Evolutionary conservation across 2,888 invertebrate species (phyloP).

Genomic region (Quadroppia sp.): DNA sequence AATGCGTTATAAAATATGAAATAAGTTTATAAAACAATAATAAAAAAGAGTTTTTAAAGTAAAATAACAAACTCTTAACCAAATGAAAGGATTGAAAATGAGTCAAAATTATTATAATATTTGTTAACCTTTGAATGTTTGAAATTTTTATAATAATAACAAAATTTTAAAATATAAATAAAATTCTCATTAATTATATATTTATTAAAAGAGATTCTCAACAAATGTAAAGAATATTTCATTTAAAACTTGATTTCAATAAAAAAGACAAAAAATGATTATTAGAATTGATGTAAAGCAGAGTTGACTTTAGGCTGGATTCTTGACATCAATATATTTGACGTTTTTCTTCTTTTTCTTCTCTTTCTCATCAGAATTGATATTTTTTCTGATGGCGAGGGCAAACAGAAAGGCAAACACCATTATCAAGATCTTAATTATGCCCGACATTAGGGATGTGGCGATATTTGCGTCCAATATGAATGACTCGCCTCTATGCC

Average conservation of each 20-base stretch:
- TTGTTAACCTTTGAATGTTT: too few species aligned
- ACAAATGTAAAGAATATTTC: too few species aligned
- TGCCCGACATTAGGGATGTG: slow-evolving; percentile 14
- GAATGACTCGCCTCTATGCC: slow-evolving; percentile 34
- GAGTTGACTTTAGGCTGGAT: not conserved
- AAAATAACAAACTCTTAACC: too few species aligned
- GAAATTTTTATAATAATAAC: too few species aligned
- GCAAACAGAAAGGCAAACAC: slow-evolving; percentile 37
- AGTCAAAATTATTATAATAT: too few species aligned
- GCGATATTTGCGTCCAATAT: slow-evolving; percentile 36
- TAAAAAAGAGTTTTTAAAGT: too few species aligned
- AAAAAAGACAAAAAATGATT: too few species aligned
- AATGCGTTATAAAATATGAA: not conserved
- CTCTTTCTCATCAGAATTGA: not conserved
- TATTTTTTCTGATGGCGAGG: slow-evolving; percentile 15
- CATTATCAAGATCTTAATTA: slow-evolving; percentile 17
- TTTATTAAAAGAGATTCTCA: too few species aligned
- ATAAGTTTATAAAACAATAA: too few species aligned
- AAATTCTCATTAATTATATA: too few species aligned
- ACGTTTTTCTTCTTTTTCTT: not conserved
- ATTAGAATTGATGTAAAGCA: not conserved
- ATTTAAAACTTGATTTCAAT: not conserved
- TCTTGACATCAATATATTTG: not conserved
- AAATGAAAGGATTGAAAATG: too few species aligned
- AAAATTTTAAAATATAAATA: too few species aligned